phyloP scores from a whole-genome alignment of 2,888 invertebrate genomes.

The Exocentrus adspersus region DNA sequence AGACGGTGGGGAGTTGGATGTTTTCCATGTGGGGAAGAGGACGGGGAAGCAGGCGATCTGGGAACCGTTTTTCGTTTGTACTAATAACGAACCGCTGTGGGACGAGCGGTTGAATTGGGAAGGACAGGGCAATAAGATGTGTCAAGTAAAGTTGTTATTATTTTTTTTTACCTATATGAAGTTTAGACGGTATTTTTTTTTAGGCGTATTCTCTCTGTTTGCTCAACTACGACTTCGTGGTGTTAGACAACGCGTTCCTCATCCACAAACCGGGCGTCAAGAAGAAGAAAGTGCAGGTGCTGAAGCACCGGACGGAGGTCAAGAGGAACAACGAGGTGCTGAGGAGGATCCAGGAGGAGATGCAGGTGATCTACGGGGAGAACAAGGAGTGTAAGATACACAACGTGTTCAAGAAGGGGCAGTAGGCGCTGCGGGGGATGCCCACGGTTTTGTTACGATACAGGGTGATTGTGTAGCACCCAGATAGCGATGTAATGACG shows the following conservation, averaged over 20 bases:
- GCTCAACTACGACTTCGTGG: conserved; percentile 48
- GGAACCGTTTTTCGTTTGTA: conserved; percentile 57
- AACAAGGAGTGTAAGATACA: conserved; percentile 36
- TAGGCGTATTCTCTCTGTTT: conserved; percentile 50
- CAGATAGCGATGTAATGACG: too few relatives aligned
- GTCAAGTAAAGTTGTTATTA: conserved; percentile 46
- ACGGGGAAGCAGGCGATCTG: conserved; percentile 44
- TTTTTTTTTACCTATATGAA: too few relatives aligned
- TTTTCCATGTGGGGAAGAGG: conserved; percentile 52
- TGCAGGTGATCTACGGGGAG: conserved; percentile 43
- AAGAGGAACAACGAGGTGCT: conserved; percentile 39
- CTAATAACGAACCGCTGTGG: conserved; percentile 54
- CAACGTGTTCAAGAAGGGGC: neutral
- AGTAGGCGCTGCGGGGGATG: neutral
- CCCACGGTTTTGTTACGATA: too few relatives aligned
- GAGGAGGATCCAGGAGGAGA: conserved; percentile 35
- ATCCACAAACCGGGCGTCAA: conserved; percentile 52
- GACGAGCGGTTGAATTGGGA: conserved; percentile 57
- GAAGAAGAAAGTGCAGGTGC: conserved; percentile 48
- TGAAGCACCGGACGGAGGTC: conserved; percentile 38
- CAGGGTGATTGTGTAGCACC: too few relatives aligned
- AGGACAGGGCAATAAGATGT: conserved; percentile 56
- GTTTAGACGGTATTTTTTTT: conserved; percentile 32
- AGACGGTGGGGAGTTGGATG: conserved; percentile 41
- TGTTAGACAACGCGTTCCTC: conserved; percentile 51